Base-by-base conservation (phyloP, 2,888 invertebrate species). In the Nemoura dubitans region DNA sequence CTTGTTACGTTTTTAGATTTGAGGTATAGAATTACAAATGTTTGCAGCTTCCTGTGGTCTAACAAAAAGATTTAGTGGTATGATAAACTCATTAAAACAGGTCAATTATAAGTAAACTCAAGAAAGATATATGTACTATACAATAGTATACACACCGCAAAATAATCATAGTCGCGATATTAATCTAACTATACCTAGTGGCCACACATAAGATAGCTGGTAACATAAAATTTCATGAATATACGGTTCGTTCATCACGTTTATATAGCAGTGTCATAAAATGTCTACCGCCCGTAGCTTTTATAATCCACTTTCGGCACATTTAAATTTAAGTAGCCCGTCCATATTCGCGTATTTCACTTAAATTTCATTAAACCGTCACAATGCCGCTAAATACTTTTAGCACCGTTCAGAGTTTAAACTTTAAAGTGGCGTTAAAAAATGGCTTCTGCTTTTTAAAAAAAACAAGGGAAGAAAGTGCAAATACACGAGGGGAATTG, bases 401-500 rank as follows among this genome's bases (percentile, higher is more conserved):
- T 10, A 1, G 6, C 10, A 36, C 5, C 36, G 5, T 59, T 21
- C 59, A 2, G 59, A 59, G 59, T 59, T 59, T 59, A 21, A 59
- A 59, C 6, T 59, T 59, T 59, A 21, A 59, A 59, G 3, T 59
- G 2, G 59, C 3, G 59, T 21, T n/a, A 59, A 59, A 59, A 59
- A 59, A 59, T 21, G 14, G 6, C 59, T 27, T 27, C 25, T 26
- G 26, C 28, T 26, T 1, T n/a, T 27, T n/a, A n/a, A n/a, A n/a
- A n/a, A 78, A 78, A 27, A 78, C 16, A 78, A 78, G 78, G 78
- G 78, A 78, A 78, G 28, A 28, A 78, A 27, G 26, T 3, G 59
- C 59, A 21, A 59, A 36, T 6, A 1, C 10, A 1, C 10, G 21
- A 21, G 59, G 59, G 21, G 10, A 16, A 16, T 16, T 59, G 21